Base-by-base conservation (phyloP, 2,888 invertebrate species). In the Nysson spinosus region DNA sequence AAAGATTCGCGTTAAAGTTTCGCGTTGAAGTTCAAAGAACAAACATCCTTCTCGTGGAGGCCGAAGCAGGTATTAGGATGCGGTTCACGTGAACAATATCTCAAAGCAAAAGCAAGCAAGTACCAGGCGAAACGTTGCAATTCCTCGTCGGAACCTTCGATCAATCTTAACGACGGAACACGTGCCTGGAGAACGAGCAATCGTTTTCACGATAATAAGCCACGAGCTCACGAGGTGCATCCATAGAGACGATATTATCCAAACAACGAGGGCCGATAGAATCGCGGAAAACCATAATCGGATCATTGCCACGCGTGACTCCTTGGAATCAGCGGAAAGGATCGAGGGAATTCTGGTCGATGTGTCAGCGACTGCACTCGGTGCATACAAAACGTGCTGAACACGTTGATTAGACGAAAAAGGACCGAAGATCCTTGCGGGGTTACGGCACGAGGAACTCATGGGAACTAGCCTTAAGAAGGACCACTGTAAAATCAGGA, bases 211-310 rank as follows among this genome's bases (percentile, higher is more conserved):
- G 30, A 9, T 11, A n/a, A 1, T 2, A 30, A 7, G 4, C 1
- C 30, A 4, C 4, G 1, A n/a, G n/a, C 9, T 30, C 20, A 30
- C 16, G 26, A 66, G 37, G 32, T 28, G 54, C 12, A 40, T 39
- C 20, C 43, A 12, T 12, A 19, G 22, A 26, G 58, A 30, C 44
- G 42, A 68, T 65, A 46, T 9, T 20, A 44, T 11, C n/a, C 52
- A 51, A 49, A 43, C 43, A 37, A 47, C 54, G 34, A 28, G 17
- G 22, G 19, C 57, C 30, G 68, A 56, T 52, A 57, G 47, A 34
- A 65, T 65, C 65, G 49, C 54, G 56, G 34, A 28, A 54, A 43
- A 61, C 44, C 44, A 39, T 70, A 69, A 69, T 70, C 70, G 70
- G 51, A 69, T 61, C 60, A 56, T 57, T 65, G 63, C 37, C 44